Evolutionary conservation across 1,140 invertebrate genomes (phyloP).

Genomic region (Pinna nobilis): DNA sequence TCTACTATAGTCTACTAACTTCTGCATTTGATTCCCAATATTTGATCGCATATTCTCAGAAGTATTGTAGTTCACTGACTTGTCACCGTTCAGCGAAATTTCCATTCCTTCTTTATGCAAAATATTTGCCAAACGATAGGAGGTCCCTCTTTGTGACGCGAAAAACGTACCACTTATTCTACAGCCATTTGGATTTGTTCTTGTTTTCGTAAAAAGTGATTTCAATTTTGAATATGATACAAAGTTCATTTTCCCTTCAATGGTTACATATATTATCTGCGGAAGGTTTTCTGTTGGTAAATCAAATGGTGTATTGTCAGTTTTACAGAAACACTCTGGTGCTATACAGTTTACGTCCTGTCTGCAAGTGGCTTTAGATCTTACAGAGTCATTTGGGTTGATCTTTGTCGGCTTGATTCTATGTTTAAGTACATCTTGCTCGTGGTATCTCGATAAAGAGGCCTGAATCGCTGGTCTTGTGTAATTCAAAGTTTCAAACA

Average conservation of each 20-base stretch:
- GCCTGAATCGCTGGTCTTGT: too few species aligned
- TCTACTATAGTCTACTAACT: slow-evolving; percentile 19
- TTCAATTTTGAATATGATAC: slow-evolving; percentile 49
- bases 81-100: slow-evolving; percentile 41
- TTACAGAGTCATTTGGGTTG: too few species aligned
- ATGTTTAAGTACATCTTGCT: too few species aligned
- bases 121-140: slow-evolving; percentile 46
- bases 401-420: too few species aligned
- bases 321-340: slow-evolving; percentile 52
- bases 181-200: slow-evolving; percentile 58
- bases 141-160: slow-evolving; percentile 43
- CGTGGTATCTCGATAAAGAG: too few species aligned
- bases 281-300: slow-evolving; percentile 44
- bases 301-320: slow-evolving; percentile 21
- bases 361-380: not conserved
- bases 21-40: slow-evolving; percentile 36
- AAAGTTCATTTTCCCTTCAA: slow-evolving; percentile 54
- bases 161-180: slow-evolving; percentile 52
- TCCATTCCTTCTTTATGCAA: slow-evolving; percentile 45
- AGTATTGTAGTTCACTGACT: slow-evolving; percentile 19
- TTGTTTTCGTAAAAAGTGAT: slow-evolving; percentile 39
- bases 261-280: slow-evolving; percentile 59
- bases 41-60: slow-evolving; percentile 16
- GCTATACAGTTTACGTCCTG: slow-evolving; percentile 54
- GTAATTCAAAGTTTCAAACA: too few species aligned